These are phyloP conservation scores for Procambarus clarkii DNA, from an alignment of 1,140 invertebrate genomes.

Conservation along the genomic window DNA sequence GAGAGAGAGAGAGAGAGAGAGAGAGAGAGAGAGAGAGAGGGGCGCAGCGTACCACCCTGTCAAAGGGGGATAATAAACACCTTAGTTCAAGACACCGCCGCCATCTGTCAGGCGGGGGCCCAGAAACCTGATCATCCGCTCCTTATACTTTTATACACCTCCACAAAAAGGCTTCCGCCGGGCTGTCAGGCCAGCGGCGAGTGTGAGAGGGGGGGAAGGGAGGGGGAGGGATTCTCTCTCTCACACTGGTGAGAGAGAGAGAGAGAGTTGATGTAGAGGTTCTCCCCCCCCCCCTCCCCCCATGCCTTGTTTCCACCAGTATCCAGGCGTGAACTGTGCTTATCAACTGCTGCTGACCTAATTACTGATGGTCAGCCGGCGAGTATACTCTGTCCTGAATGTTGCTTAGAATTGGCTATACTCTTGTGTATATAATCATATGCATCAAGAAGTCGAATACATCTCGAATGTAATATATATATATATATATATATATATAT, in stretches of 20 bases:
- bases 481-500: too few relatives aligned
- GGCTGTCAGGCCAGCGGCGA: not conserved
- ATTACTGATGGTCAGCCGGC: too few relatives aligned
- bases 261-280: not conserved
- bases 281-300: too few relatives aligned
- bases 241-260: not conserved
- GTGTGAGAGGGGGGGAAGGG: not conserved
- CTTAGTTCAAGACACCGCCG: conserved; percentile 17
- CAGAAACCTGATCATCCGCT: conserved; percentile 60
- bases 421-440: too few relatives aligned
- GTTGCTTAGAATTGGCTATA: too few relatives aligned
- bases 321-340: too few relatives aligned
- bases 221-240: not conserved
- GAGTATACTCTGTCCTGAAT: too few relatives aligned
- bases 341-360: too few relatives aligned
- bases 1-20: not conserved
- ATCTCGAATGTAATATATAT: too few relatives aligned
- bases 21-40: not conserved
- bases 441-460: too few relatives aligned
- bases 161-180: conserved; percentile 6
- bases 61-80: conserved; percentile 54
- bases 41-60: not conserved
- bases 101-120: conserved; percentile 55
- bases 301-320: too few relatives aligned
- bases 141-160: conserved; percentile 52